Evolutionary conservation across 1,140 invertebrate species (phyloP).

Genomic region (Amyelois transitella): DNA sequence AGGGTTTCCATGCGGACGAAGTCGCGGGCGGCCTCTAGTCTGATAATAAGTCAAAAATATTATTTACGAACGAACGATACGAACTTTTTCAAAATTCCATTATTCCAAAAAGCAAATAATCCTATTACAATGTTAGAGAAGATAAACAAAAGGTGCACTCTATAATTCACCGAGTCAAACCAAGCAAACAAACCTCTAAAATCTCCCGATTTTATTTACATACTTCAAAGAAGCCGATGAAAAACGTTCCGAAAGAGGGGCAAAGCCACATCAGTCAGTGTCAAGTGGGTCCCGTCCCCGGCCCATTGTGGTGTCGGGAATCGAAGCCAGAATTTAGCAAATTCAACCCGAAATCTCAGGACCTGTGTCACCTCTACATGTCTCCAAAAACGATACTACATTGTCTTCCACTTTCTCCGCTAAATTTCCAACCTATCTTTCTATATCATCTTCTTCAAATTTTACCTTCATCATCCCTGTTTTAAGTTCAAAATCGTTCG

Average conservation of each 20-base stretch:
- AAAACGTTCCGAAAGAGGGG: conserved; percentile 4
- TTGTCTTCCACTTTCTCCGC: conserved; percentile 30
- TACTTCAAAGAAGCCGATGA: conserved; percentile 7
- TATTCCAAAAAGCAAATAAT: background rate
- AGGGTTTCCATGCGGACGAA: too few relatives aligned
- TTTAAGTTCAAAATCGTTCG: background rate
- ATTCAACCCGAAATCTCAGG: conserved; percentile 55
- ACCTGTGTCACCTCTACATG: conserved; percentile 51
- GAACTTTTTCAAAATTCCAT: too few relatives aligned
- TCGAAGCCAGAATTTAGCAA: conserved; percentile 35
- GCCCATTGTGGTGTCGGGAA: conserved; percentile 34
- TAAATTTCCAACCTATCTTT: background rate
- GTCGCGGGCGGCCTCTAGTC: too few relatives aligned
- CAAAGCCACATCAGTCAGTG: conserved; percentile 42
- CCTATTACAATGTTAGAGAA: background rate
- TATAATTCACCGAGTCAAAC: background rate
- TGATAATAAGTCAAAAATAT: too few relatives aligned
- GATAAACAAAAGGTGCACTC: background rate
- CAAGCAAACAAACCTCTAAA: background rate
- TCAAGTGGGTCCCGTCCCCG: conserved; percentile 27
- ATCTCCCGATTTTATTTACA: background rate
- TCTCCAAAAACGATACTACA: conserved; percentile 52
- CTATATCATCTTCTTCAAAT: background rate
- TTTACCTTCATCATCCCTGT: background rate
- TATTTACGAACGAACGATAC: too few relatives aligned